phyloP scores from a whole-genome alignment of 2,797 vertebrate genomes.

The Oreochromis grahami region DNA sequence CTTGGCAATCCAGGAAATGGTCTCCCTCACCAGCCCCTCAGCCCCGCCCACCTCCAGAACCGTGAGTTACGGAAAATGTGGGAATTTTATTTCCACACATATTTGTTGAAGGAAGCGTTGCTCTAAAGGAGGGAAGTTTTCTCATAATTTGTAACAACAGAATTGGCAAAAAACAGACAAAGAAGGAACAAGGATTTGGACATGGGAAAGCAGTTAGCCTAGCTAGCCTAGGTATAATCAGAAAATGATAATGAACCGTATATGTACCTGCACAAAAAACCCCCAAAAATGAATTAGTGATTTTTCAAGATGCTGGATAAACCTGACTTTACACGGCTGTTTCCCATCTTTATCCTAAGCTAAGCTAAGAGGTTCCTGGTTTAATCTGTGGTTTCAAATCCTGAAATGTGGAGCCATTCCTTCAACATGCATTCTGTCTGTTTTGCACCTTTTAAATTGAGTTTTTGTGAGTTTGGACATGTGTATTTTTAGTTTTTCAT shows the following conservation, averaged over 20 bases:
- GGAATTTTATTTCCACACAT: background rate
- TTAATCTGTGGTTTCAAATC: background rate
- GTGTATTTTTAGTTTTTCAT: background rate
- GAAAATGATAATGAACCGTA: background rate
- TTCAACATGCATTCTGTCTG: background rate
- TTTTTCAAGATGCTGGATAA: background rate
- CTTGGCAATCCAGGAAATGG: constrained; percentile 98
- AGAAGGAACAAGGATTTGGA: background rate
- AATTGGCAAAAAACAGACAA: background rate
- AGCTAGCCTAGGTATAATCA: background rate
- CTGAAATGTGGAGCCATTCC: background rate
- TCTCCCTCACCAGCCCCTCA: constrained; percentile 95
- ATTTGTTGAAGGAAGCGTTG: background rate
- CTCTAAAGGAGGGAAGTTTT: background rate
- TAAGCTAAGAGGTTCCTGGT: background rate
- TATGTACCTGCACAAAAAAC: background rate
- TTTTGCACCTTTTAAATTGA: background rate
- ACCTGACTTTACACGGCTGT: background rate
- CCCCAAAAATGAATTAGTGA: background rate
- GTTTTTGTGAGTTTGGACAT: background rate
- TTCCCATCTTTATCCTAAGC: background rate
- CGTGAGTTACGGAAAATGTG: constrained; percentile 77
- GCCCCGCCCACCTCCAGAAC: constrained; percentile 96
- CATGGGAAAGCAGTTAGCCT: background rate
- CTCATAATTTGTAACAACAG: background rate